Evolutionary conservation across 2,888 invertebrate genomes (phyloP), one percentile per base, ranked within the genome.

Genomic region (Sialis fuliginosa): DNA sequence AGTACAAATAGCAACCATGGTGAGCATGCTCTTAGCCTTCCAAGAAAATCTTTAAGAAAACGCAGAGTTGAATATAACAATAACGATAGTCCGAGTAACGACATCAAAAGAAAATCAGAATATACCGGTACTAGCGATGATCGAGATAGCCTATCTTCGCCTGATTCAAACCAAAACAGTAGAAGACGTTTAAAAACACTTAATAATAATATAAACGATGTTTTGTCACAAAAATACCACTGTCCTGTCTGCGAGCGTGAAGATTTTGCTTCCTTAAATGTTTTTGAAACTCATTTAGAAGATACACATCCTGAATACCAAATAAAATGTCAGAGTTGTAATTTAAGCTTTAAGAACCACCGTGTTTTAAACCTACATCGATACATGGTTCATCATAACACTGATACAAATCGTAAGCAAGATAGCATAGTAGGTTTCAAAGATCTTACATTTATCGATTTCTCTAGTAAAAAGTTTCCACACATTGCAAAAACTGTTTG

Each of bases 361-460:
- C 77, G 81, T 49, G 74, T 78, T 5, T 71, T 84, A 50, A 80
- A 79, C 55, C 68, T 78, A 35, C 88, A 88, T 61, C 72, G 76
- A 40, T 75, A 72, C 56, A 74, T 75, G 53, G 72, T 69, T 1
- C 83, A 83, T 52, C 59, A 57, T 35, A 53, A 53, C 31, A 59
- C 61, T 4, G 61, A 61, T 39, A 57, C 54, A 53, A 60, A 53
- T 33, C 48, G 52, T 6, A 54, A 53, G 54, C 52, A 57, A 53
- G 74, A 74, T 50, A 66, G 71, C 1, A 72, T 79, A 41, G 64
- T 75, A 1, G 80, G 81, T 10, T 82, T 79, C 60, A 74, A 77
- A 53, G 83, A 87, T 61, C 65, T 81, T 47, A 77, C 78, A 2
- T 83, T 81, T 59, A 74, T 82, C n/a, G 86, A 87, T 58, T 89